phyloP scores from a whole-genome alignment of 1,140 invertebrate genomes.

The Bombus haemorrhoidalis region DNA sequence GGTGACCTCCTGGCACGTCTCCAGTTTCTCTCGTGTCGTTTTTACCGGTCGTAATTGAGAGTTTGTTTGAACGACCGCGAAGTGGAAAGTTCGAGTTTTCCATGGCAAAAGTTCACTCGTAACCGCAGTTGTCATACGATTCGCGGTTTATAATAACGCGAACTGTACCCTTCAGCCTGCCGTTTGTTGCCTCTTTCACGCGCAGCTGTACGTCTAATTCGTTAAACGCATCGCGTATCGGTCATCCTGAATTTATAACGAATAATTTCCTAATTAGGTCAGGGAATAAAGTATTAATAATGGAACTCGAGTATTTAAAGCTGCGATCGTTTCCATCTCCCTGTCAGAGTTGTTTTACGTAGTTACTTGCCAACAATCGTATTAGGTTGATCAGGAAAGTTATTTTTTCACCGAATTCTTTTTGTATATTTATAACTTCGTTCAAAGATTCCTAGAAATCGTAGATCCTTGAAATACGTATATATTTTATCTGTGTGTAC shows the following conservation, averaged over 20 bases:
- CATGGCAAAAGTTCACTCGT: not conserved
- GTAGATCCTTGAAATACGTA: too few relatives aligned
- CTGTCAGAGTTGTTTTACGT: not conserved
- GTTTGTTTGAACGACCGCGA: conserved; percentile 29
- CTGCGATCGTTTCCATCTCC: not conserved
- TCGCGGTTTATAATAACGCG: not conserved
- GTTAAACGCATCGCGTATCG: not conserved
- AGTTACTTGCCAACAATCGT: not conserved
- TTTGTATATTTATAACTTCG: too few relatives aligned
- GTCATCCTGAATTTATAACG: not conserved
- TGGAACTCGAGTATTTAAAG: not conserved
- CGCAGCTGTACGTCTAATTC: not conserved
- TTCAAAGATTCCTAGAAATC: too few relatives aligned
- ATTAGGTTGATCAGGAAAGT: too few relatives aligned
- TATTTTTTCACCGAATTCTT: too few relatives aligned
- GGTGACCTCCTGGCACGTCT: conserved; percentile 38
- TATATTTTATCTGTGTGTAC: rapidly evolving
- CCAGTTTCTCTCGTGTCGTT: conserved; percentile 25
- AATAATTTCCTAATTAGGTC: not conserved
- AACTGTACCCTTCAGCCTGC: not conserved
- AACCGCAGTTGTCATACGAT: not conserved
- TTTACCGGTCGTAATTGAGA: conserved; percentile 39
- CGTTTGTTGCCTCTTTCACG: not conserved
- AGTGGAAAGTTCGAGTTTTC: conserved; percentile 11
- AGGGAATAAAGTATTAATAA: not conserved